Percentiles rank a stretch among this genome's conserved stretches.
Conservation (phyloP, 2,113 vertebrate species). For the Mus spicilegus region DNA sequence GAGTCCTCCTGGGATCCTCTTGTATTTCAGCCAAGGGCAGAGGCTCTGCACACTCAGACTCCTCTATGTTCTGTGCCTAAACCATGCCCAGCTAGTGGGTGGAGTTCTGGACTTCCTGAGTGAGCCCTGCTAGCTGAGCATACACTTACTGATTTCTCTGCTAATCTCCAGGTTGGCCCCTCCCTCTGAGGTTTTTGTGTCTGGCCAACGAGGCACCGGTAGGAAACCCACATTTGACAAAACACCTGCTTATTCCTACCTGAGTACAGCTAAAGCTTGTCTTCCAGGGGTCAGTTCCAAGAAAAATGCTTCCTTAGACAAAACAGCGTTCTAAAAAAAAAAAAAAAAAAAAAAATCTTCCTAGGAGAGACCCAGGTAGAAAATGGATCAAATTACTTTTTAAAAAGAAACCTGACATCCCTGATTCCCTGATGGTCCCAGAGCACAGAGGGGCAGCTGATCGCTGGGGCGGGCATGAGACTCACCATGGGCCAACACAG, state of each 20-base stretch:
- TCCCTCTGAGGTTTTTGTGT: background rate
- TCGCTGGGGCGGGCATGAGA: background rate
- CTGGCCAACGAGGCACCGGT: background rate
- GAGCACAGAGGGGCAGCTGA: background rate
- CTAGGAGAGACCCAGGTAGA: background rate
- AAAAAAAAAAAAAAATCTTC: background rate
- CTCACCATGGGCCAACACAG: accelerated
- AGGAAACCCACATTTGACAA: background rate
- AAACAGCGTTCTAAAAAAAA: background rate
- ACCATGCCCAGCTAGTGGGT: background rate
- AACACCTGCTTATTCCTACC: background rate
- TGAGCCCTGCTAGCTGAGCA: too few relatives aligned
- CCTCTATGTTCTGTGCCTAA: background rate
- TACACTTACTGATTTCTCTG: background rate
- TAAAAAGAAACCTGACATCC: background rate
- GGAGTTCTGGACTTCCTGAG: background rate
- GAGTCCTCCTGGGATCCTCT: background rate
- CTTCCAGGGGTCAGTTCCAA: background rate
- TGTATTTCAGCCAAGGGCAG: background rate
- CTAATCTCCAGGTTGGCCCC: background rate
- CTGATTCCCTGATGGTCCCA: background rate
- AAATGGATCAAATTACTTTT: background rate
- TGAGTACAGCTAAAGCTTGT: too few relatives aligned
- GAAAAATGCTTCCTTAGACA: background rate
- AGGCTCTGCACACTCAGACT: background rate